A percentile compares a stretch with the other conserved stretches of the same genome.
Evolutionary conservation across 2,888 invertebrate genomes (phyloP).

Genomic region (Caenorhabditis panamensis): DNA sequence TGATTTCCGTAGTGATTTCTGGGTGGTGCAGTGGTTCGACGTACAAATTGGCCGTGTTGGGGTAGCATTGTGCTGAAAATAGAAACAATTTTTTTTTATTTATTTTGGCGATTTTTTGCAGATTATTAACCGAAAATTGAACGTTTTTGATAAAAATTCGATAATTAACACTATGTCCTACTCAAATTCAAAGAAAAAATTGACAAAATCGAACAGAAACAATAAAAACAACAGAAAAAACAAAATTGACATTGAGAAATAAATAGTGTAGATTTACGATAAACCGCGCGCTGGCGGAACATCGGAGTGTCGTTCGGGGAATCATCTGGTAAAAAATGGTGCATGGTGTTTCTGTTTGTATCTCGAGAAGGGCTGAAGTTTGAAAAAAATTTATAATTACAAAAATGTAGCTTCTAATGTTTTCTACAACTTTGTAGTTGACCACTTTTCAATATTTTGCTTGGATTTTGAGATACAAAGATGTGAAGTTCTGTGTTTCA

Average conservation of each 20-base stretch:
- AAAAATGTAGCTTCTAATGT: no score
- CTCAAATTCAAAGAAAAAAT: neutral
- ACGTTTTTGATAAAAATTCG: neutral
- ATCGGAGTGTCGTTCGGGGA: conserved; percentile 3
- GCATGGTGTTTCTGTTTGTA: no score
- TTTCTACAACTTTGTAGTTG: no score
- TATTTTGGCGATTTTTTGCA: neutral
- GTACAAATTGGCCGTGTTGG: conserved; percentile 1
- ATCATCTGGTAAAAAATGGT: no score
- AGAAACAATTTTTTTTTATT: neutral
- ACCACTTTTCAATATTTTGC: no score
- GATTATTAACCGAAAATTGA: neutral
- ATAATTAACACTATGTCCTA: conserved; percentile 1
- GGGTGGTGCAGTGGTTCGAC: neutral
- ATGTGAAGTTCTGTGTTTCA: no score
- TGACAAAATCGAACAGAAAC: neutral
- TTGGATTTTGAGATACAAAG: no score
- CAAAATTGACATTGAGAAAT: no score
- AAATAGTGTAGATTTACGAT: no score
- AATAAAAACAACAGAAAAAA: neutral
- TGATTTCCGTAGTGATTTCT: neutral
- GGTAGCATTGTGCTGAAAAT: conserved; percentile 10
- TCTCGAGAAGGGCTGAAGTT: no score
- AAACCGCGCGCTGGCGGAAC: neutral
- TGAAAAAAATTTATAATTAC: no score